Evolutionary conservation across 2,113 vertebrate genomes (phyloP).

Genomic region (Peromyscus polionotus): DNA sequence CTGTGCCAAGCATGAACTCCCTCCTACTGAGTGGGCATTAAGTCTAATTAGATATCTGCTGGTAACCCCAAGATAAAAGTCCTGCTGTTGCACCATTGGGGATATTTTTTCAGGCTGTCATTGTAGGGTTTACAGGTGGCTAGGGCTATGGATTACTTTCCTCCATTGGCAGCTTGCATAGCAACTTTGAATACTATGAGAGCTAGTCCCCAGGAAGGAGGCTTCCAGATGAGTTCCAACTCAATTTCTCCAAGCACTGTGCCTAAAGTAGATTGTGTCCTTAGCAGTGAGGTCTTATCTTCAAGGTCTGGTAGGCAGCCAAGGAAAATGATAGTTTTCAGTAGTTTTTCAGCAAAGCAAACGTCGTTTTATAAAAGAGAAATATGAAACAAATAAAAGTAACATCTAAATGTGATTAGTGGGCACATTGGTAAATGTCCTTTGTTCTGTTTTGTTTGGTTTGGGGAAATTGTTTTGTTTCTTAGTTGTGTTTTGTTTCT

Average conservation of each 20-base stretch:
- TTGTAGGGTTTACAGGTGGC: no score
- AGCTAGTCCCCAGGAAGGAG: not conserved
- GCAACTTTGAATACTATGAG: not conserved
- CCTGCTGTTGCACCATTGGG: not conserved
- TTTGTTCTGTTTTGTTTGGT: not conserved
- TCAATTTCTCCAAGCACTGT: not conserved
- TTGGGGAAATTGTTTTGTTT: not conserved
- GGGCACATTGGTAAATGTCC: not conserved
- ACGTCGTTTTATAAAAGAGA: slow-evolving; percentile 31
- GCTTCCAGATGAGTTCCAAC: not conserved
- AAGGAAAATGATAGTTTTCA: not conserved
- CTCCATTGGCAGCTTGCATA: not conserved
- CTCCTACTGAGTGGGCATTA: not conserved
- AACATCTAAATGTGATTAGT: slow-evolving; percentile 26
- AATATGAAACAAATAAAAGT: slow-evolving; percentile 57
- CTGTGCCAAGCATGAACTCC: not conserved
- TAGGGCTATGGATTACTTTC: not conserved
- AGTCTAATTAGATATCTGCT: not conserved
- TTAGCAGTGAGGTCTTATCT: not conserved
- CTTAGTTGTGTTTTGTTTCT: not conserved
- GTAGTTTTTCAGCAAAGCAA: slow-evolving; percentile 19
- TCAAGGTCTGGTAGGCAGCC: not conserved
- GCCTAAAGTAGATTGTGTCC: not conserved
- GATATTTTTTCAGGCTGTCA: not conserved
- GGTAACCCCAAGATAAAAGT: not conserved